Evolutionary conservation across 1,140 invertebrate genomes (phyloP).

Genomic region (Agrypnia vestita): DNA sequence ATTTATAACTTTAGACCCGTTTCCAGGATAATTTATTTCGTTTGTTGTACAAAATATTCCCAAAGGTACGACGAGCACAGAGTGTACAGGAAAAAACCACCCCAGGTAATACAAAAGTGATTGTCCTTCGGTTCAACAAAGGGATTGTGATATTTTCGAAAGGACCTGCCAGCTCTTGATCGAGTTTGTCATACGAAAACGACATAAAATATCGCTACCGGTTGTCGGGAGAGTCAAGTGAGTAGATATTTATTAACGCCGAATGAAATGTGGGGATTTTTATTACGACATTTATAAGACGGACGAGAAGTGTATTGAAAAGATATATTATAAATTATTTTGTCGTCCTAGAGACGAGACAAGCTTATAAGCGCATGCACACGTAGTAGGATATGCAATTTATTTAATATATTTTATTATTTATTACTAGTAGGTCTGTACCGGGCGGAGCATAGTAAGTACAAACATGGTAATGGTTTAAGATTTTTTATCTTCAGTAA

Average conservation of each 20-base stretch:
- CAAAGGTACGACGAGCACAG: neutral
- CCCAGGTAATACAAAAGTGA: neutral
- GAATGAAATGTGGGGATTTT: too few species aligned
- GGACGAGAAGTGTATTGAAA: too few species aligned
- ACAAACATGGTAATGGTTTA: too few species aligned
- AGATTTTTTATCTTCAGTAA: too few species aligned
- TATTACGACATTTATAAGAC: too few species aligned
- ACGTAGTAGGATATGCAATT: too few species aligned
- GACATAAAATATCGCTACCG: conserved; percentile 10
- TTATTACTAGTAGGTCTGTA: too few species aligned
- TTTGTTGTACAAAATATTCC: conserved; percentile 17
- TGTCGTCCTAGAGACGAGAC: too few species aligned
- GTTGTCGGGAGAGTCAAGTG: neutral
- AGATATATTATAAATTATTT: too few species aligned
- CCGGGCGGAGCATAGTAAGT: too few species aligned
- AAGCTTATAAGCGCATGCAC: too few species aligned
- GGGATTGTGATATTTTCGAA: neutral
- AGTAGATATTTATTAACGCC: neutral
- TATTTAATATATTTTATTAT: too few species aligned
- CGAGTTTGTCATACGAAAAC: conserved; percentile 13
- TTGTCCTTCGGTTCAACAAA: neutral
- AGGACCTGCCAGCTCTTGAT: neutral
- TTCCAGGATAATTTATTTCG: neutral
- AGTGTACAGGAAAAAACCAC: conserved; percentile 11
- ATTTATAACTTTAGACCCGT: neutral